Conservation (phyloP, 1,140 invertebrate genomes). For the Acromyrmex charruanus region DNA sequence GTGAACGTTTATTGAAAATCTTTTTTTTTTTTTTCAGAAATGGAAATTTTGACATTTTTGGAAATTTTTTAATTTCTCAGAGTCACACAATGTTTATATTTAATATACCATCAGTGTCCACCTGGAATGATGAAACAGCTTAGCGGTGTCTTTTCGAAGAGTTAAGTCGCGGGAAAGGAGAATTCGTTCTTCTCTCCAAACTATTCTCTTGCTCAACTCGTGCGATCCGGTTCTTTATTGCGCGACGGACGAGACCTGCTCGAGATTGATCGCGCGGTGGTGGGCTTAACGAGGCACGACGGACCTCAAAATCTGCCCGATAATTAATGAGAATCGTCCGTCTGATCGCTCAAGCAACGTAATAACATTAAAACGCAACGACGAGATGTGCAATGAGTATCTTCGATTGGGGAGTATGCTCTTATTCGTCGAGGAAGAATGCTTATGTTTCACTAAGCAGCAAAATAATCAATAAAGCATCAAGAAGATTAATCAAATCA, state of each 20-base stretch:
- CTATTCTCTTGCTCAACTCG: constrained; percentile 58
- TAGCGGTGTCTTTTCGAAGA: constrained; percentile 19
- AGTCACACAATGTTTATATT: too few relatives aligned
- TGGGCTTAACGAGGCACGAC: constrained; percentile 72
- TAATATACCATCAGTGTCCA: not conserved
- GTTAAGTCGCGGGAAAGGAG: constrained; percentile 5
- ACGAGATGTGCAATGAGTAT: constrained; percentile 12
- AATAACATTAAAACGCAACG: constrained; percentile 9
- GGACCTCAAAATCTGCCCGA: constrained; percentile 67
- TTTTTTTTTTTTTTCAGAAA: not conserved
- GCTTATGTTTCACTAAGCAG: not conserved
- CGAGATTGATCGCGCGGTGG: constrained; percentile 69
- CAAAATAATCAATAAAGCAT: not conserved
- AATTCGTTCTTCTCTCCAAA: not conserved
- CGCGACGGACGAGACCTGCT: constrained; percentile 43
- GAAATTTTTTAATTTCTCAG: not conserved
- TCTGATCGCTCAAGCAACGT: constrained; percentile 15
- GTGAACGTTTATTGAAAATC: not conserved
- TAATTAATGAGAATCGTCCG: constrained; percentile 69
- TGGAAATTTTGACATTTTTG: not conserved
- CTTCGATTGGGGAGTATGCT: not conserved
- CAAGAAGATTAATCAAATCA: not conserved
- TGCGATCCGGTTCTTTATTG: constrained; percentile 75
- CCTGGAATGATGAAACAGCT: constrained; percentile 1
- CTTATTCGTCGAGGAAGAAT: not conserved